These are phyloP conservation scores for Sarcophaga subvicina DNA, from an alignment of 2,888 invertebrate species.

Conservation along the genomic window DNA sequence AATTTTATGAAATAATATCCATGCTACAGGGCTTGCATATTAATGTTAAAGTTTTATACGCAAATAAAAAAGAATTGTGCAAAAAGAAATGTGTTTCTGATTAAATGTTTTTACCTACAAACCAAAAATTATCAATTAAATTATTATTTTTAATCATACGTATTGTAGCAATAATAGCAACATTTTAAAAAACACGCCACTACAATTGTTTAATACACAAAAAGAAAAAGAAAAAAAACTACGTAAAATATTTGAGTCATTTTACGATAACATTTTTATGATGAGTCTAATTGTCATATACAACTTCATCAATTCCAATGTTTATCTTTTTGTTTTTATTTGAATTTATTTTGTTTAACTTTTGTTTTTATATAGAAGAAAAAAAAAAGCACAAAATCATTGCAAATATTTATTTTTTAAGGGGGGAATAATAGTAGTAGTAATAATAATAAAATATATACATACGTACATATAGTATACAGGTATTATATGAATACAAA, in stretches of 20 bases:
- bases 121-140: neutral
- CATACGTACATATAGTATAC: no score
- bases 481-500: no score
- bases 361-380: no score
- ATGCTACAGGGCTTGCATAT: neutral
- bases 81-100: neutral
- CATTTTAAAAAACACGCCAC: neutral
- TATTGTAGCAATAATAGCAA: neutral
- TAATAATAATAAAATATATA: no score
- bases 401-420: neutral
- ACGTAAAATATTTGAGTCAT: slow-evolving; percentile 26
- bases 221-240: neutral
- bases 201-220: neutral
- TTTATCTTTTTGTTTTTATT: neutral
- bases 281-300: slow-evolving; percentile 15
- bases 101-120: neutral
- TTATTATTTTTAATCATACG: neutral
- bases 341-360: neutral
- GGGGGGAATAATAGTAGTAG: no score
- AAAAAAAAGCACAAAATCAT: neutral
- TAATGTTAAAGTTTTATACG: neutral
- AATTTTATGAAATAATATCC: neutral
- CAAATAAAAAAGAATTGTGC: neutral
- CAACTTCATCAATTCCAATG: neutral
- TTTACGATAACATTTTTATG: slow-evolving; percentile 44